Evolutionary conservation across 2,797 vertebrate genomes (phyloP).

Genomic region (Enoplosus armatus): DNA sequence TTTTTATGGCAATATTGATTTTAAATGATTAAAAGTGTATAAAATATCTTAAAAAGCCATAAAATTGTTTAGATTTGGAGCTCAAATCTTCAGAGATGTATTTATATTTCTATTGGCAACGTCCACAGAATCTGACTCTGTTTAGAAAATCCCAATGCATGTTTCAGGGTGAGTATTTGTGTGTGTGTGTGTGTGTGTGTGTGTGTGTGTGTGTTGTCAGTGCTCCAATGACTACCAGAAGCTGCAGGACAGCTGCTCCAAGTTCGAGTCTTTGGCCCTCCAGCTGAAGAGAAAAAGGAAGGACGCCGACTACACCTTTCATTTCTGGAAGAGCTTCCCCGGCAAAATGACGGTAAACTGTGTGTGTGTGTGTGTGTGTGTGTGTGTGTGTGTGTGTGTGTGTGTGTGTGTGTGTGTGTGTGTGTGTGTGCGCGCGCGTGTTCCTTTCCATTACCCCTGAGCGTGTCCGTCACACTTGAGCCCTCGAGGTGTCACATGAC

Average conservation of each 20-base stretch:
- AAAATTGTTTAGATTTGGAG: background rate
- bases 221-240: conserved; percentile 91
- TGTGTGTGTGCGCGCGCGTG: no score
- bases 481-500: conserved; percentile 1
- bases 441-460: background rate
- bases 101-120: background rate
- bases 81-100: background rate
- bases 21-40: background rate
- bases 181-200: conserved; percentile 25
- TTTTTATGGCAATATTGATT: background rate
- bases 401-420: no score
- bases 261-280: conserved; percentile 89
- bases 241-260: conserved; percentile 92
- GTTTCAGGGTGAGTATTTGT: background rate
- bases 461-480: no score
- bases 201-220: conserved; percentile 72
- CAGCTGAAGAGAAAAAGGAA: conserved; percentile 92
- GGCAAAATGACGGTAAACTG: conserved; percentile 95
- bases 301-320: conserved; percentile 92
- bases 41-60: background rate
- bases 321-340: conserved; percentile 98
- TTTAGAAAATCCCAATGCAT: background rate
- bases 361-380: no score
- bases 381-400: no score
- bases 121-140: background rate